These are phyloP conservation scores for Lepidocolaptes lacrymiger DNA, from an alignment of 2,797 vertebrate species.

Conservation along the genomic window DNA sequence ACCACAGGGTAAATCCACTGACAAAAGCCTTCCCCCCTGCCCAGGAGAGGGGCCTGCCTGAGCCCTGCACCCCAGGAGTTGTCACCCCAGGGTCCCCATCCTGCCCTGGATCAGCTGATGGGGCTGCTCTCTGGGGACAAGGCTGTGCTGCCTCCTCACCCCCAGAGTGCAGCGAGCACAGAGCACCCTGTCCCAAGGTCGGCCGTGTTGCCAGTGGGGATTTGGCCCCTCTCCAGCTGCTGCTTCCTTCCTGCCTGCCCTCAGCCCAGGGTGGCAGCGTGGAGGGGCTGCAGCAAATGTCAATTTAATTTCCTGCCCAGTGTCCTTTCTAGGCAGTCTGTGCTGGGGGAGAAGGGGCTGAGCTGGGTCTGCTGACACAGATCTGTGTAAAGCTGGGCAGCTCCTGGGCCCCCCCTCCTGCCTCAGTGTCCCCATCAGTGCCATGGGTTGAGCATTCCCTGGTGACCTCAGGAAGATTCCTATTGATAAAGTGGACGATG, in stretches of 20 bases:
- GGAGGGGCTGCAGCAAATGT: not conserved
- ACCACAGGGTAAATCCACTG: rapidly evolving
- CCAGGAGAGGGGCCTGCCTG: rapidly evolving
- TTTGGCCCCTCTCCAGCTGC: not conserved
- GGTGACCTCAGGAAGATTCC: rapidly evolving
- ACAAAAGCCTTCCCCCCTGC: not conserved
- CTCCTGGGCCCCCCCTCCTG: not conserved
- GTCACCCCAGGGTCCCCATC: rapidly evolving
- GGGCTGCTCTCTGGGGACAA: not conserved
- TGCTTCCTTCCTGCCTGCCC: not conserved
- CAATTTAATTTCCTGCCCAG: rapidly evolving
- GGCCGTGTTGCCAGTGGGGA: rapidly evolving
- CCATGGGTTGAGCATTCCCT: rapidly evolving
- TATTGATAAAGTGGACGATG: rapidly evolving
- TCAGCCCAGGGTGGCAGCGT: not conserved
- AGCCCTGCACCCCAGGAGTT: rapidly evolving
- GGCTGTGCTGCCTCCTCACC: not conserved
- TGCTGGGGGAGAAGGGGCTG: not conserved
- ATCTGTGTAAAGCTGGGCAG: not conserved
- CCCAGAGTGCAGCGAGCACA: rapidly evolving
- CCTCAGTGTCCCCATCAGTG: not conserved
- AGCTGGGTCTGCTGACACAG: not conserved
- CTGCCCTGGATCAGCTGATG: rapidly evolving
- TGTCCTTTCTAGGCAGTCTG: not conserved
- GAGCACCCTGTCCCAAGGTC: not conserved